Conservation (phyloP, 2,888 invertebrate species). For the Rutpela maculata region DNA sequence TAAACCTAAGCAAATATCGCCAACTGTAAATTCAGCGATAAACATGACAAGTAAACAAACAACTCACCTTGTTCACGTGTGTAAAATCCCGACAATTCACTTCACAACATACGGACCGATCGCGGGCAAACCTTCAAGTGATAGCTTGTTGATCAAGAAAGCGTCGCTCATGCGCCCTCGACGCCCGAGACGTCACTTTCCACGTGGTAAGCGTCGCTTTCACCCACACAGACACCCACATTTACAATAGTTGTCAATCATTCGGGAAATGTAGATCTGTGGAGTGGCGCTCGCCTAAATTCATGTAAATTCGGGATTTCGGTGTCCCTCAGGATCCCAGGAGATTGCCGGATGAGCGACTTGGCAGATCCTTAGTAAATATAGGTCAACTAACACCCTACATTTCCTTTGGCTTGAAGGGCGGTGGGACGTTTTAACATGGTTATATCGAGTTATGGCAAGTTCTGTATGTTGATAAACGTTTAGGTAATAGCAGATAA, state of each 20-base stretch:
- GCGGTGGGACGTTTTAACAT: neutral
- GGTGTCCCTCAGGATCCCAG: neutral
- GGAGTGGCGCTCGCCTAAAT: slow-evolving; percentile 1
- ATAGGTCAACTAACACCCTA: neutral
- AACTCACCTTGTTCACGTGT: slow-evolving; percentile 32
- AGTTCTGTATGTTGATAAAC: neutral
- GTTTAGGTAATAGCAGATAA: neutral
- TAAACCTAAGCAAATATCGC: neutral
- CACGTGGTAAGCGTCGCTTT: slow-evolving; percentile 33
- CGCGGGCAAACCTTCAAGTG: slow-evolving; percentile 31
- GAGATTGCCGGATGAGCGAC: slow-evolving; percentile 5
- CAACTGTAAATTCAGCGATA: neutral
- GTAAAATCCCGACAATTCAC: slow-evolving; percentile 14
- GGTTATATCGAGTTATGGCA: neutral
- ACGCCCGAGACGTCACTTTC: slow-evolving; percentile 22
- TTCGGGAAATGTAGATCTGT: slow-evolving; percentile 17
- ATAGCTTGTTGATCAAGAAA: slow-evolving; percentile 33
- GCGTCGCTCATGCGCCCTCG: slow-evolving; percentile 32
- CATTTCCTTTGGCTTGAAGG: neutral
- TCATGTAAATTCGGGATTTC: slow-evolving; percentile 21
- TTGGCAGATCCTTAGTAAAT: slow-evolving; percentile 11
- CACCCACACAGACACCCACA: slow-evolving; percentile 33
- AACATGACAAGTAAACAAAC: slow-evolving; percentile 10
- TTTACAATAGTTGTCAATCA: slow-evolving; percentile 25
- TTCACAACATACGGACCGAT: slow-evolving; percentile 26